Base-by-base conservation (phyloP, 1,140 invertebrate genomes). In the Rhopalosiphum maidis region DNA sequence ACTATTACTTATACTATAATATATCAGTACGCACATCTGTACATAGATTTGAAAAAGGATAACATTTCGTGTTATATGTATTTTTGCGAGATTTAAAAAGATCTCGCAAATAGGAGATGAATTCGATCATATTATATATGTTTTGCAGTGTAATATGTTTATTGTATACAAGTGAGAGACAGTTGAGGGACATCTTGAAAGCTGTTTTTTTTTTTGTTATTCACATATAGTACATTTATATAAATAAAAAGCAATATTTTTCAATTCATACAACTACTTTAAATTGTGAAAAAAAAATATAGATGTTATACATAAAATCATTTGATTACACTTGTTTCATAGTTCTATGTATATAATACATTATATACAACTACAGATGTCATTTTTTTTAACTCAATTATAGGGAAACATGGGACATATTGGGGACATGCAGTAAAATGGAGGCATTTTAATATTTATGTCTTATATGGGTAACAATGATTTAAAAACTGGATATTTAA, bases 161-260 rank as follows among this genome's bases (percentile, higher is more conserved):
- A 86, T 86, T 86, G 23, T 86, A 86, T 86, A 43, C 22, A 86
- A 86, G 37, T 43, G 37, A 86, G 83, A 86, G 41, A 86, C 83
- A 41, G 83, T 86, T 86, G 37, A 86, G 37, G 9, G 41, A 86
- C 41, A 11, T 25, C 83, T 86, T 22, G 83, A 86, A 86, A 86
- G 22, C 83, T 4, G 37, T 43, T 7, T 85, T 85, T 85, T 43
- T n/a, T 7, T 85, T 85, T 85, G 41, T 41, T 83, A 8, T 41
- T 35, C 22, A 22, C 37, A 37, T 37, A 41, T 23, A 37, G 15
- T 54, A 54, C 54, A 54, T 54, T n/a, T 77, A 77, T 77, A 77
- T 15, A n/a, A 35, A 77, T 77, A 77, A 77, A 77, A 77, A 77
- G 60, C 60, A 77, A 77, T 77, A 77, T 77, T 68, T 68, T 68